Evolutionary conservation across 1,140 invertebrate species (phyloP).

Genomic region (Arctopsyche grandis): DNA sequence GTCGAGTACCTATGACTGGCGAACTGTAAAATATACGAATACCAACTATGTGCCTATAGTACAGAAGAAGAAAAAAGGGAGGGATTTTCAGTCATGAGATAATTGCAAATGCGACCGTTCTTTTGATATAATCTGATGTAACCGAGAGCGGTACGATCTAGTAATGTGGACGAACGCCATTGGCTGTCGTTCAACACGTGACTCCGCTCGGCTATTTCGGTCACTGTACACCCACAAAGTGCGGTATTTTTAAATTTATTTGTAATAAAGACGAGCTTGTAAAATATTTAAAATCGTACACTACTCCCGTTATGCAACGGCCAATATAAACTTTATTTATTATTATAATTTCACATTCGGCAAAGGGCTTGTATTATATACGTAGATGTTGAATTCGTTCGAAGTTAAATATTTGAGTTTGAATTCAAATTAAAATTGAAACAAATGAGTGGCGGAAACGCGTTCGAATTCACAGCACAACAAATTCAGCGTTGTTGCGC

Average conservation of each 20-base stretch:
- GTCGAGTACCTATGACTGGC: no score
- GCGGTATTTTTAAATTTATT: constrained; percentile 67
- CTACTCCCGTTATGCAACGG: constrained; percentile 17
- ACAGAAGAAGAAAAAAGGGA: no score
- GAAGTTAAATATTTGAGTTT: background rate
- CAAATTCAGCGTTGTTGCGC: no score
- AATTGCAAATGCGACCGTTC: background rate
- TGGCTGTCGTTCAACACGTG: constrained; percentile 47
- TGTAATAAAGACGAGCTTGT: constrained; percentile 35
- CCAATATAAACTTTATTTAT: background rate
- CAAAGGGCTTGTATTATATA: no score
- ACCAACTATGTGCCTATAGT: no score
- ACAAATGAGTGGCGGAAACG: no score
- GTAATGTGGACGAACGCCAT: constrained; percentile 34
- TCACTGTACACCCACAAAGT: constrained; percentile 64
- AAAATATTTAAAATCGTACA: constrained; percentile 34
- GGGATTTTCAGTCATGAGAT: constrained; percentile 5
- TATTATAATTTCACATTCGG: background rate
- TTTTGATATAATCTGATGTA: constrained; percentile 13
- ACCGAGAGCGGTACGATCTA: constrained; percentile 24
- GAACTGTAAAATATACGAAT: no score
- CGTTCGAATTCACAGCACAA: no score
- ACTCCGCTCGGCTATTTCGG: constrained; percentile 61
- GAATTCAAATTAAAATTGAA: no score
- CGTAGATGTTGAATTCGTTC: background rate